These are phyloP conservation scores for Gyrodactylus salaris DNA, from an alignment of 1,140 invertebrate genomes.

Conservation along the genomic window DNA sequence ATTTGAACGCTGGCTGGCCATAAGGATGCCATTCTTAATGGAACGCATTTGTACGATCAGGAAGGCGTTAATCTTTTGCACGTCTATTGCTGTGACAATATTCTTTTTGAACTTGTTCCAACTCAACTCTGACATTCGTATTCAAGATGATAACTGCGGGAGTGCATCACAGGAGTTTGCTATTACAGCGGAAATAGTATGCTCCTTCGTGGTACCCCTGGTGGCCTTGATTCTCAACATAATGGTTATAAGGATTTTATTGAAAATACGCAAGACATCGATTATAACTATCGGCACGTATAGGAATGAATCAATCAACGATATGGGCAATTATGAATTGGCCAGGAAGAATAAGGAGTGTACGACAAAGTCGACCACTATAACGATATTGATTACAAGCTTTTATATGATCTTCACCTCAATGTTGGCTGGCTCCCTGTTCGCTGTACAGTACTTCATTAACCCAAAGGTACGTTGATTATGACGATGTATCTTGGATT, in stretches of 20 bases:
- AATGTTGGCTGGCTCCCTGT: not conserved
- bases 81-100: not conserved
- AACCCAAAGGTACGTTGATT: too few relatives aligned
- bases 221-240: not conserved
- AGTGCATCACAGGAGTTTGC: not conserved
- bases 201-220: not conserved
- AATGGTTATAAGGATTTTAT: not conserved
- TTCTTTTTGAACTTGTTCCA: not conserved
- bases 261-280: not conserved
- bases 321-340: not conserved
- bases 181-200: not conserved
- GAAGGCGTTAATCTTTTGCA: not conserved
- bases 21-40: not conserved
- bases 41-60: not conserved
- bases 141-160: not conserved
- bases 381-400: not conserved
- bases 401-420: not conserved
- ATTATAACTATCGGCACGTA: not conserved
- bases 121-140: too few relatives aligned
- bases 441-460: not conserved
- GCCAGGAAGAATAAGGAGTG: not conserved
- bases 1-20: not conserved
- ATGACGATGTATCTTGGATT: too few relatives aligned
- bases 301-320: not conserved
- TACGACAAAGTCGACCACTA: not conserved